phyloP scores from a whole-genome alignment of 1,140 invertebrate genomes.

The Epicauta chinensis region DNA sequence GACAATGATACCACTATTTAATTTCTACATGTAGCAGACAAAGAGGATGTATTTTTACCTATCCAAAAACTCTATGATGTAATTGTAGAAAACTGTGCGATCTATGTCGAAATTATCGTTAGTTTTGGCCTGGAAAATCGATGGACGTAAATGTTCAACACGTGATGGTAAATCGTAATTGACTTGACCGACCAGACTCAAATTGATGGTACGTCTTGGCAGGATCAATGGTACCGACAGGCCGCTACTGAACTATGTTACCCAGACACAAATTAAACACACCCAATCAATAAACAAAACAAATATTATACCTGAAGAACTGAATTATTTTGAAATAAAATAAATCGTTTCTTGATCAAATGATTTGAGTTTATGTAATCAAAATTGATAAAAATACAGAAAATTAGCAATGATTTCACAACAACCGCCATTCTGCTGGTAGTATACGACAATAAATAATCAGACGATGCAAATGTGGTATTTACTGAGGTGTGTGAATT shows the following conservation, averaged over 20 bases:
- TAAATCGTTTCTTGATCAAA: constrained; percentile 3
- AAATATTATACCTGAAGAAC: constrained; percentile 11
- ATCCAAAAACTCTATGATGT: constrained; percentile 25
- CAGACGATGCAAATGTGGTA: no score
- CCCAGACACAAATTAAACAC: no score
- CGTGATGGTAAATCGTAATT: constrained; percentile 26
- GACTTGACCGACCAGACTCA: constrained; percentile 21
- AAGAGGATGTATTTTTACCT: constrained; percentile 22
- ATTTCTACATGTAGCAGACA: neutral
- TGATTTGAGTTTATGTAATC: neutral
- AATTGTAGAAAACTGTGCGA: constrained; percentile 28
- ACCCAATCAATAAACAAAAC: no score
- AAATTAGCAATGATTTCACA: no score
- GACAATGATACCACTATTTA: neutral
- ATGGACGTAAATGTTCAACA: constrained; percentile 20
- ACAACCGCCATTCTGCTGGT: no score
- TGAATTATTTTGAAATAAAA: constrained; percentile 10
- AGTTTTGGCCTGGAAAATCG: constrained; percentile 22
- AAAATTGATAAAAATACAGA: no score
- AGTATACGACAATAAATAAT: no score
- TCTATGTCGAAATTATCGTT: constrained; percentile 24
- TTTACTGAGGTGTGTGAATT: no score
- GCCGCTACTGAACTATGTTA: constrained; percentile 1
- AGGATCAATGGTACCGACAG: constrained; percentile 25
- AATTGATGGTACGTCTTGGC: constrained; percentile 26